These are phyloP conservation scores for Heterochromis multidens DNA, from an alignment of 2,113 vertebrate species.

Conservation along the genomic window DNA sequence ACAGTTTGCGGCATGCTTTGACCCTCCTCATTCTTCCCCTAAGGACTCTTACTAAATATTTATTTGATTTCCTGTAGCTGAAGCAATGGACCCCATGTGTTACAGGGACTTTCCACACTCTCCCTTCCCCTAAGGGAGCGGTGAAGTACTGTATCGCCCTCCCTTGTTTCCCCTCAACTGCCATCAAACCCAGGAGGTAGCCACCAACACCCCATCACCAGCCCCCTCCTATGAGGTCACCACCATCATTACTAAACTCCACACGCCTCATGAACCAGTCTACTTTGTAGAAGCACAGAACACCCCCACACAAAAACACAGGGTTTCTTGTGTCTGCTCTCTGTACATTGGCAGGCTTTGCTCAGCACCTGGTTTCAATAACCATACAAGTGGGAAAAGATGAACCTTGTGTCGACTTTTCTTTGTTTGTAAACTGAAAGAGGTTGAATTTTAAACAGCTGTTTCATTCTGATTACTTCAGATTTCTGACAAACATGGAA, in stretches of 20 bases:
- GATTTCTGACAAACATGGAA: conserved; percentile 15
- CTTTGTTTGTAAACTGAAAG: conserved; percentile 55
- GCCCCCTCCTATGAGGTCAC: conserved; percentile 62
- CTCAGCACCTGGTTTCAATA: conserved; percentile 74
- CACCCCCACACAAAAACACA: conserved; percentile 50
- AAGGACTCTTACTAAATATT: conserved; percentile 39
- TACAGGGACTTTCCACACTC: conserved; percentile 68
- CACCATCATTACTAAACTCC: conserved; percentile 39
- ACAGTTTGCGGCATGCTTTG: not conserved
- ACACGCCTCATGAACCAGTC: conserved; percentile 34
- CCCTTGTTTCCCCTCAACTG: conserved; percentile 34
- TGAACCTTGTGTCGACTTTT: conserved; percentile 37
- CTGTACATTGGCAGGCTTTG: conserved; percentile 37
- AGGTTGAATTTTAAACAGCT: conserved; percentile 6
- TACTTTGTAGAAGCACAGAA: conserved; percentile 21
- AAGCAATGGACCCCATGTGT: conserved; percentile 68
- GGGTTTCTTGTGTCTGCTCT: conserved; percentile 54
- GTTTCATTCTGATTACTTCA: conserved; percentile 21
- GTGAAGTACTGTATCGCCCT: conserved; percentile 39
- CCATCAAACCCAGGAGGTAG: conserved; percentile 24
- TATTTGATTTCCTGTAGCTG: conserved; percentile 60
- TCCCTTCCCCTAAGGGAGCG: conserved; percentile 9
- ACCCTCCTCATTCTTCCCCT: not conserved
- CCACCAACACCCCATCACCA: conserved; percentile 37
- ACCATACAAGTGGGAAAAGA: conserved; percentile 49